Evolutionary conservation across 2,888 invertebrate genomes (phyloP), one percentile per base, ranked within the genome.

Genomic region (Exephanes ischioxanthus): DNA sequence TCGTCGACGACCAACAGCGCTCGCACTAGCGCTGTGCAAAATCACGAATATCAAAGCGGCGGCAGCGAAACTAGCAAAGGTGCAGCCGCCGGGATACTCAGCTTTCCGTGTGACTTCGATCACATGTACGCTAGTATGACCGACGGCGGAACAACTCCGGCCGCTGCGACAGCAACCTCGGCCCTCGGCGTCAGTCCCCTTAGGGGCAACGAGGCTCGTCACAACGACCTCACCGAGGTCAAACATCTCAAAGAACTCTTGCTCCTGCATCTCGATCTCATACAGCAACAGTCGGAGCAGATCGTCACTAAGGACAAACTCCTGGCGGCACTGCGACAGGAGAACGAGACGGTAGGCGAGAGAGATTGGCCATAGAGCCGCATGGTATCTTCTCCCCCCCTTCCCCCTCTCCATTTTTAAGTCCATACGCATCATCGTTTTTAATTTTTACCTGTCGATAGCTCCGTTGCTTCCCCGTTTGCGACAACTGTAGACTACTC

Each of bases 201-300:
- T 4, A 90, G 93, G 78, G 94, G 92, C 73, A 93, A 93, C 81
- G 94, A 93, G 80, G 90, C 93, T 3, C 91, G 93, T 33, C 92
- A 91, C 79, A 92, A 91, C 87, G 94, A 93, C 85, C 90, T 93
- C 73, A 91, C 91, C 67, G 96, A 97, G 94, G 96, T 97, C 93
- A 96, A 95, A 93, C 96, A 96, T 90, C 95, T 97, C 75, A 97
- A 98, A 94, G 97, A 97, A 88, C 96, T 98, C 92, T 94, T 98
- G 87, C 94, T 98, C 83, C 95, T 97, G 88, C 98, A 98, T 93
- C 95, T 98, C 91, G 98, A 98, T 94, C 95, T 98, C 86, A 97
- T 98, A 92, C 98, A 98, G 93, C 97, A 98, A 94, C 98, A 98
- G 94, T 97, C 97, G 91, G 98, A 98, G 91, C 96, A 97, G 90